Evolutionary conservation across 2,797 vertebrate species (phyloP).

Genomic region (Sylvia borin): DNA sequence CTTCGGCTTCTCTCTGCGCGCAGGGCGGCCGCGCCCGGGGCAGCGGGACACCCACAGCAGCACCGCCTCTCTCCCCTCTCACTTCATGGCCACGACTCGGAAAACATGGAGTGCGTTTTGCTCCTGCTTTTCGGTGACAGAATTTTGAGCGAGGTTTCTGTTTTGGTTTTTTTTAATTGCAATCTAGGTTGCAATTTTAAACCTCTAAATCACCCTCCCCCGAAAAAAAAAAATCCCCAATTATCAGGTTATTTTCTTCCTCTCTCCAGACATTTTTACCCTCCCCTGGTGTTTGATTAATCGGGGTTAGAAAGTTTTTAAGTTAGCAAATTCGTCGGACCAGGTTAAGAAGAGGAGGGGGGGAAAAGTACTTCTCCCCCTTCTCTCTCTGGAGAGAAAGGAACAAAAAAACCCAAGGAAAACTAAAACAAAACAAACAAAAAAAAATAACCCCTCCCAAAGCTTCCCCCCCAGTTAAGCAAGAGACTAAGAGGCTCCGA

Average conservation of each 20-base stretch:
- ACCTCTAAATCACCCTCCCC: neutral
- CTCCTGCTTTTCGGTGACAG: neutral
- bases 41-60: conserved; percentile 1
- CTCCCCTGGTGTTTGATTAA: neutral
- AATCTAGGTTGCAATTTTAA: neutral
- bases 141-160: neutral
- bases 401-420: neutral
- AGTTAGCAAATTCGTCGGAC: neutral
- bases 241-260: conserved; percentile 63
- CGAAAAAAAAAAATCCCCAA: neutral
- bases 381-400: neutral
- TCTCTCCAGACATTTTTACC: conserved; percentile 58
- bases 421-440: neutral
- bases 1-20: neutral
- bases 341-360: neutral
- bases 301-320: conserved; percentile 14
- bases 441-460: neutral
- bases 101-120: neutral
- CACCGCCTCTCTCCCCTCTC: neutral
- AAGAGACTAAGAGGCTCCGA: conserved; percentile 64
- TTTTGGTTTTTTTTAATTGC: neutral
- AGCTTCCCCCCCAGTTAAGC: conserved; percentile 46
- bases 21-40: neutral
- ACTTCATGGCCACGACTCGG: conserved; percentile 55
- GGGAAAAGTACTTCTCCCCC: neutral